Base-by-base conservation (phyloP, 2,797 vertebrate genomes). In the Diplodus sargus region DNA sequence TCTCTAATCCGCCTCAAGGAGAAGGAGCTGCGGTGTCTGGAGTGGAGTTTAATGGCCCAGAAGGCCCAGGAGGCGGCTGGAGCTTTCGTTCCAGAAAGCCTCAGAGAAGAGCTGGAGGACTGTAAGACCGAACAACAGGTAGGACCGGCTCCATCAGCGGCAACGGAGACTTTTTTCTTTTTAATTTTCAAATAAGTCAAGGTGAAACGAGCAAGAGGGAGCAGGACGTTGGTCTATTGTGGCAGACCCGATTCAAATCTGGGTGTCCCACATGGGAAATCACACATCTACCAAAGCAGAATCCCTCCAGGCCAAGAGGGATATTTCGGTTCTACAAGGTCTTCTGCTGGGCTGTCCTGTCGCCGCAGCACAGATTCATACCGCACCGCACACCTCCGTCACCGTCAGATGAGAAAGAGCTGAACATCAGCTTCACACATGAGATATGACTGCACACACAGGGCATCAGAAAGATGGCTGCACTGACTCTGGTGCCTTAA, bases 1-100 rank as follows among this genome's bases (percentile, higher is more conserved):
- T 91, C 89, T 65, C 76, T 78, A 52, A 92, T 97, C 59, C 96
- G 95, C 68, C 91, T 97, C 51, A 91, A 85, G 1, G 94, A 96
- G 88, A 95, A 95, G 59, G 97, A 98, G 86, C 95, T 96, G 73
- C 69, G 93, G 20, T 92, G 93, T 28, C 85, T 99, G 83, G 97
- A 97, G 79, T 89, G 96, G 86, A 92, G 87, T 73, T 82, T 90
- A 56, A 92, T 93, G 73, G 92, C 90, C 25, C 96, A 97, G 69
- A 93, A 95, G 59, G 92, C 95, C n/a, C 95, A 95, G 81, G 95
- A 96, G 59, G 90, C 93, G 0, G 95, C 94, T 0, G 94, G 94
- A 25, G 62, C 64, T 47, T 94, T 96, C 16, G 90, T 95, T 47
- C 90, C 96, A 20, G 95, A 92, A 70, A 93, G 94, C 77, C 90